Percentiles rank a stretch among this genome's conserved stretches.
Evolutionary conservation across 2,888 invertebrate species (phyloP).

Genomic region (Ditylenchus weischeri): DNA sequence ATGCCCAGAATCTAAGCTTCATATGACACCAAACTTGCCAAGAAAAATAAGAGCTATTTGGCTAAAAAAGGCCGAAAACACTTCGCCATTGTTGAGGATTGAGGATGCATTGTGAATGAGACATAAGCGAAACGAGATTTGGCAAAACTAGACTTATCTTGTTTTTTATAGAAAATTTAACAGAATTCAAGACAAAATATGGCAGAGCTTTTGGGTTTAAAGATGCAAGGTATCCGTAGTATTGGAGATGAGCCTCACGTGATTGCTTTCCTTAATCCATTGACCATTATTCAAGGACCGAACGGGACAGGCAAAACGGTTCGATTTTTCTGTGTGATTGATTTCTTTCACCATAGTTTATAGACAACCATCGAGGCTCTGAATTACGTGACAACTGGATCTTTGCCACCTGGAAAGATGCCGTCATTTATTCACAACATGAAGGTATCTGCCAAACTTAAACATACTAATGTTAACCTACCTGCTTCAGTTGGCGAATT

Average conservation of each 20-base stretch:
- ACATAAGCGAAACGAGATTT: no score
- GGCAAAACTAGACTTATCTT: no score
- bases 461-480: constrained; percentile 5
- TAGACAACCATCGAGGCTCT: constrained; percentile 86
- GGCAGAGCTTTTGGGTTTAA: constrained; percentile 75
- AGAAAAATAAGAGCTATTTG: no score
- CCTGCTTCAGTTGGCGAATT: constrained; percentile 65
- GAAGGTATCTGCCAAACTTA: constrained; percentile 61
- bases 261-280: constrained; percentile 73
- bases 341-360: no score
- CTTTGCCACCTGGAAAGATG: constrained; percentile 78
- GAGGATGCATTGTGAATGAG: no score
- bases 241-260: constrained; percentile 54
- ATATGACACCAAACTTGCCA: no score
- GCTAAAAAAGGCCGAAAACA: no score
- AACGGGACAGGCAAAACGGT: constrained; percentile 86
- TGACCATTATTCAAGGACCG: constrained; percentile 89
- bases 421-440: constrained; percentile 85
- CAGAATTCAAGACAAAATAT: constrained; percentile 62
- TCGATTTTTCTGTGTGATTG: no score
- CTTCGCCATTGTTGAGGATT: no score
- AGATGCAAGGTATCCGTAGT: constrained; percentile 83
- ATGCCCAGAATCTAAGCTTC: no score
- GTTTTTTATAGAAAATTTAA: no score
- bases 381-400: constrained; percentile 85